Percentiles rank a stretch among this genome's conserved stretches.
Evolutionary conservation across 2,113 vertebrate species (phyloP).

Genomic region (Daubentonia madagascariensis): DNA sequence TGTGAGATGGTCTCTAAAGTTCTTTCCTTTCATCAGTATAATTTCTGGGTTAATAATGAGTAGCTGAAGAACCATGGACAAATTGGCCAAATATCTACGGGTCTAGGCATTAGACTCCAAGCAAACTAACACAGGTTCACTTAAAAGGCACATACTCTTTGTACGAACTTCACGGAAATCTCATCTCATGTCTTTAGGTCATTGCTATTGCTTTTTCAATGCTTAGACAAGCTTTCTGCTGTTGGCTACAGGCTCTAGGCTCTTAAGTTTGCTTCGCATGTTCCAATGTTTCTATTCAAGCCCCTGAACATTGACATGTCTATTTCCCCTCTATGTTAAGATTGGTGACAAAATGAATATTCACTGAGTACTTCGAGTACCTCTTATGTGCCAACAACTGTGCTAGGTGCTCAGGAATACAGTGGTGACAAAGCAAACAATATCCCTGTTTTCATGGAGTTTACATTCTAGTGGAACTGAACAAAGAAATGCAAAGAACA

Average conservation of each 20-base stretch:
- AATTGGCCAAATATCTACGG: background rate
- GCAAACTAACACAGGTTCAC: background rate
- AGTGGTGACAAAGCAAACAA: background rate
- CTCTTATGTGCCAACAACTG: background rate
- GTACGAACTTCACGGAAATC: background rate
- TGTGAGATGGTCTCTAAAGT: background rate
- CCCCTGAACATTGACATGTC: background rate
- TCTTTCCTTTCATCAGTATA: background rate
- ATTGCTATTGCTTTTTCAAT: background rate
- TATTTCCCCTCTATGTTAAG: background rate
- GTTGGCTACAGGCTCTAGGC: background rate
- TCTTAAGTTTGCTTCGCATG: background rate
- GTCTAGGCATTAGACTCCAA: background rate
- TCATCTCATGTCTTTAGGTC: background rate
- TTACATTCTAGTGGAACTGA: background rate
- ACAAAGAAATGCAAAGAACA: background rate
- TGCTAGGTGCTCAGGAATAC: background rate
- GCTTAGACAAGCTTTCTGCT: background rate
- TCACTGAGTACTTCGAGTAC: background rate
- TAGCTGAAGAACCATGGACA: background rate
- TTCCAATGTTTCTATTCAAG: background rate
- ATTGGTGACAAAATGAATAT: background rate
- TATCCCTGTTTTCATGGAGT: background rate
- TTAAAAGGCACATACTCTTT: background rate
- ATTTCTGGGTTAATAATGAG: background rate